Evolutionary conservation across 2,113 vertebrate species (phyloP).

Genomic region (Phrynosoma platyrhinos): DNA sequence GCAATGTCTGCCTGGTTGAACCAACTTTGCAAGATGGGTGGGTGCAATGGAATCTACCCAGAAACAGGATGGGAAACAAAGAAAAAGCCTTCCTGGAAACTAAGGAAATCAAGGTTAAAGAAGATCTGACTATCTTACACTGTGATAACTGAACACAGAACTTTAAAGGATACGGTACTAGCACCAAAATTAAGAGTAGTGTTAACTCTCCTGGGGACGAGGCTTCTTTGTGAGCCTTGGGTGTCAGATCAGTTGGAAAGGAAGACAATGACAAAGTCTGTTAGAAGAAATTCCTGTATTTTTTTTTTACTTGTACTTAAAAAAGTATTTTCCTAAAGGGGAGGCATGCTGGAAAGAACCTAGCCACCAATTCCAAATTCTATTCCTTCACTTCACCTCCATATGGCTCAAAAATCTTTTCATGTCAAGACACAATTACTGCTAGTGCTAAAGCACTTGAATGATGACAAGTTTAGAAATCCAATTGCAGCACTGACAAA

Average conservation of each 20-base stretch:
- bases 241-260: background rate
- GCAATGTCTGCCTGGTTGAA: background rate
- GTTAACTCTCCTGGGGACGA: background rate
- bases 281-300: background rate
- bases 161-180: background rate
- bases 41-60: background rate
- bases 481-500: constrained; percentile 13
- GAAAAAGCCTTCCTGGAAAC: background rate
- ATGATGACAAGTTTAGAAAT: constrained; percentile 26
- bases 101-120: background rate
- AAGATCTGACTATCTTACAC: background rate
- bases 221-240: background rate
- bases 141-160: background rate
- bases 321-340: background rate
- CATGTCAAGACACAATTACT: constrained; percentile 15
- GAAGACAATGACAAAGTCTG: background rate
- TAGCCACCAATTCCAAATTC: background rate
- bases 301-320: background rate
- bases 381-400: background rate
- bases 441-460: background rate
- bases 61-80: background rate
- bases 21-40: background rate
- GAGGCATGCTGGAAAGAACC: background rate
- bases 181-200: background rate
- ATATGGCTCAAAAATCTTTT: constrained; percentile 3